Evolutionary conservation across 37 sponge, comb jelly and placozoan genomes (phyloP), one percentile per base, ranked within the genome.

Genomic region (Aphrocallistes beatrix): DNA sequence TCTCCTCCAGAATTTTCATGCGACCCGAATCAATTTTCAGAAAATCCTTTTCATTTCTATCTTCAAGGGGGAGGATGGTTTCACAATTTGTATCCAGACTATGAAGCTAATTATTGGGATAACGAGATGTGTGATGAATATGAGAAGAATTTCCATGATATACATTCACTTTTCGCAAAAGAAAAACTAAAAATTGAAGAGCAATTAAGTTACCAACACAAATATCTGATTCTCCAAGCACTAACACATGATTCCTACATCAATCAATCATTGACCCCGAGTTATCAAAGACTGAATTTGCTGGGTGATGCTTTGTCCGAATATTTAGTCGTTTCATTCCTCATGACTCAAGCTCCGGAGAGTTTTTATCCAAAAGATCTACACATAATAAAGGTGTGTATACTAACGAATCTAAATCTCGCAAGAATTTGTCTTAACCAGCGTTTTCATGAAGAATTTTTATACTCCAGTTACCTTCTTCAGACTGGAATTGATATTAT

Each of bases 241-340:
- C 75, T 60, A 30, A 60, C 75, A 32, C 75, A 60, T 60, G 75
- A 60, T 60, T 60, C 75, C 10, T 60, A 60, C 34, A 60, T 60
- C 34, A 60, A 3, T 21, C 10, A 60, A 19, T 60, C 75, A 60
- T 60, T 60, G 6, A 60, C 75, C 6, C 75, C 75, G n/a, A 60
- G 75, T 13, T 60, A 60, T 13, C 75, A 60, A 19, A 60, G 75
- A 60, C 75, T 60, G n/a, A 60, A 25, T 19, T 60, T 60, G 28
- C 75, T 60, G n/a, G 75, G 75, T 28, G 75, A 60, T 60, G 75
- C 75, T 25, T 25, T 60, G 3, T 19, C 34, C 8, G n/a, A 60
- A 25, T 60, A 60, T 13, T 60, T 60, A 30, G n/a, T 60, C n/a
- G 75, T 30, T 13, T 60, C 75, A 25, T 60, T 25, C 75, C 34